A percentile compares a stretch with the other conserved stretches of the same genome.
These are phyloP conservation scores for Lamellibrachia satsuma DNA, from an alignment of 2,888 invertebrate species.

Conservation along the genomic window DNA sequence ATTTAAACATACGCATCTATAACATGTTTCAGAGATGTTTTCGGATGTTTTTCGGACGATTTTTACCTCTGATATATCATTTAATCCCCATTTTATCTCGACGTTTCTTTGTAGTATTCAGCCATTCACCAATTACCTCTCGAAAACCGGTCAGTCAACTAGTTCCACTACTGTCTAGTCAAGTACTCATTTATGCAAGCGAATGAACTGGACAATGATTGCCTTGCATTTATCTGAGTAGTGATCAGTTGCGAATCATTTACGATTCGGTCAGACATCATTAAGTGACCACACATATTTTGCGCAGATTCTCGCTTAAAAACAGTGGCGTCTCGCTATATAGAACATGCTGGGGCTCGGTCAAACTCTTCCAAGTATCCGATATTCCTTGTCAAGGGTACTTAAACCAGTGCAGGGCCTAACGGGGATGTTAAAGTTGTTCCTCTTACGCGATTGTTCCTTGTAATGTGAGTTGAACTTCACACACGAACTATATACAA, in stretches of 20 bases:
- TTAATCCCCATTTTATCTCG: background rate
- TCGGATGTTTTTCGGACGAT: no score
- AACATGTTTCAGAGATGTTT: no score
- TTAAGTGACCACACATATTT: background rate
- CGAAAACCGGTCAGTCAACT: background rate
- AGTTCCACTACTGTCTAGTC: background rate
- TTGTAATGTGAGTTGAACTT: no score
- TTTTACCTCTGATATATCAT: no score
- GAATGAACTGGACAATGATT: conserved; percentile 3
- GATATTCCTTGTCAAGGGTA: no score
- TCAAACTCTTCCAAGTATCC: no score
- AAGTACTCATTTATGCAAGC: background rate
- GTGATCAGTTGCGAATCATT: background rate
- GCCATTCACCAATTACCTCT: background rate
- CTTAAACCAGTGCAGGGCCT: no score
- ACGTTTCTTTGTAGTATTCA: background rate
- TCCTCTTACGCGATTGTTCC: no score
- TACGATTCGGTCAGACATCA: background rate
- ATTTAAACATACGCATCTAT: no score
- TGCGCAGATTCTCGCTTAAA: background rate
- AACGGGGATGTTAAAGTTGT: no score
- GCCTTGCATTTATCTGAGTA: background rate
- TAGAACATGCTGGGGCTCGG: no score
- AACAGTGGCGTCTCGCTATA: background rate
- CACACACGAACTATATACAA: no score